Percentiles rank a stretch among this genome's conserved stretches.
phyloP scores from a whole-genome alignment of 2,888 invertebrate species.

The Furcula furcula region DNA sequence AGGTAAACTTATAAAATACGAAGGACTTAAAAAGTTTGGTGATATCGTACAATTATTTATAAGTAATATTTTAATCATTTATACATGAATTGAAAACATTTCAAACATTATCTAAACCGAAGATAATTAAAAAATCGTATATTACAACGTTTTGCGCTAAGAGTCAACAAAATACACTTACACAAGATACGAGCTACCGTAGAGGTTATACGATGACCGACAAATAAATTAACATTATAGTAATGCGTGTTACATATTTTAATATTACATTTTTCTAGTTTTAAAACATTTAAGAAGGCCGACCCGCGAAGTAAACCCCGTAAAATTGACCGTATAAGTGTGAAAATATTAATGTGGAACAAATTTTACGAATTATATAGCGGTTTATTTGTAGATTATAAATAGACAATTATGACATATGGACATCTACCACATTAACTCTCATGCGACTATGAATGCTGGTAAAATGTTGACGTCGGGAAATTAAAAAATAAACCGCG shows the following conservation, averaged over 20 bases:
- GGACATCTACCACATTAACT: too few species aligned
- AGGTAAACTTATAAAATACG: slow-evolving; percentile 22
- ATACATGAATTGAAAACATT: slow-evolving; percentile 30
- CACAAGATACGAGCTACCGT: slow-evolving; percentile 61
- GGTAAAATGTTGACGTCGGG: too few species aligned
- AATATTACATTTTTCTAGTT: slow-evolving; percentile 42
- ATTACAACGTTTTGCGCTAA: slow-evolving; percentile 59
- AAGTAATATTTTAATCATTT: slow-evolving; percentile 18
- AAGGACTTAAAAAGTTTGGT: slow-evolving; percentile 31
- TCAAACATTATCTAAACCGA: slow-evolving; percentile 52
- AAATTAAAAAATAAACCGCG: too few species aligned
- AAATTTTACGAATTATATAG: too few species aligned
- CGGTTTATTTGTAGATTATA: too few species aligned
- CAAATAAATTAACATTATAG: slow-evolving; percentile 50
- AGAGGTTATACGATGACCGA: slow-evolving; percentile 52
- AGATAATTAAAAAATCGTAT: slow-evolving; percentile 56
- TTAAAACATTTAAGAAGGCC: slow-evolving; percentile 40
- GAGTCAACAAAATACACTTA: slow-evolving; percentile 72
- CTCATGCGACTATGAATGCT: too few species aligned
- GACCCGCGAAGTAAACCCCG: slow-evolving; percentile 38
- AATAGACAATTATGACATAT: too few species aligned
- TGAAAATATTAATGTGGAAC: too few species aligned
- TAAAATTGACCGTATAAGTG: slow-evolving; percentile 19
- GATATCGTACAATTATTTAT: slow-evolving; percentile 30
- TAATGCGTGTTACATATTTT: slow-evolving; percentile 34